These are phyloP conservation scores for human (Homo sapiens) DNA, from an alignment of 2,113 vertebrate species.

Conservation along the genomic window DNA sequence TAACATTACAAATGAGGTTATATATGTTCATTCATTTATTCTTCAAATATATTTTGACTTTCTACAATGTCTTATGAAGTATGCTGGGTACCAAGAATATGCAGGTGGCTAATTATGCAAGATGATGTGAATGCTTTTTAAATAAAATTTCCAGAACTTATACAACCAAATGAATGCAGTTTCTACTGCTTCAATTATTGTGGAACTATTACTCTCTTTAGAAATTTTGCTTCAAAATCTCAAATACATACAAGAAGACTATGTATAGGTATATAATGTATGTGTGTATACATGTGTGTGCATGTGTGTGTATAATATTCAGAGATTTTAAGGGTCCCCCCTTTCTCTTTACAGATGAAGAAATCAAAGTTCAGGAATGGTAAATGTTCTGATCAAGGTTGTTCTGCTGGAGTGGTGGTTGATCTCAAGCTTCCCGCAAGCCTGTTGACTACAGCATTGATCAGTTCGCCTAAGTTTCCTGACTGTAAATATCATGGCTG, in stretches of 20 bases:
- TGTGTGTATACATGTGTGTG: neutral
- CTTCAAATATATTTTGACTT: neutral
- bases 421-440: neutral
- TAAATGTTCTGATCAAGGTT: neutral
- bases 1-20: neutral
- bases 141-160: neutral
- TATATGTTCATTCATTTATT: neutral
- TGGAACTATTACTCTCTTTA: neutral
- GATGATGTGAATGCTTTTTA: neutral
- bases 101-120: neutral
- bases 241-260: neutral
- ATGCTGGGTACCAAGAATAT: neutral
- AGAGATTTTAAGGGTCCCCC: neutral
- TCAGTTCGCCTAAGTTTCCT: neutral
- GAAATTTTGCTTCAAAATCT: conserved; percentile 2
- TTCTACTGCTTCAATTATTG: neutral
- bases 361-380: neutral
- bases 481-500: neutral
- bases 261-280: neutral
- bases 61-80: neutral
- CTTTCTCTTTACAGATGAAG: neutral
- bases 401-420: neutral
- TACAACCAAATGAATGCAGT: neutral
- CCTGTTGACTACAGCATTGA: neutral
- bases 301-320: neutral